These are phyloP conservation scores for Tiphia femorata DNA, from an alignment of 2,888 invertebrate species.

Conservation along the genomic window DNA sequence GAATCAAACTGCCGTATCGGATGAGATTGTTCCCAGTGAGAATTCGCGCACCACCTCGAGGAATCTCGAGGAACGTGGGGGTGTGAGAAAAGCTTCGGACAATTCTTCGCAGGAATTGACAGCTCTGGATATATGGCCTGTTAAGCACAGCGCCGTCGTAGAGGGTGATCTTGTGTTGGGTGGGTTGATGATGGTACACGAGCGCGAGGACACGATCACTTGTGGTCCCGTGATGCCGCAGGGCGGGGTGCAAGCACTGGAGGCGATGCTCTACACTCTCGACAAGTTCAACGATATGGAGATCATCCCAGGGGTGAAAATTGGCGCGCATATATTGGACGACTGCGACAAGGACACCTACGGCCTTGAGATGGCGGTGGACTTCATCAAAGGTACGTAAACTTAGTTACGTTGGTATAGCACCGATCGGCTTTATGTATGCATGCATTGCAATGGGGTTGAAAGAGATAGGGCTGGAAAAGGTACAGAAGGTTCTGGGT, in stretches of 20 bases:
- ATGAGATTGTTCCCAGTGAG: no score
- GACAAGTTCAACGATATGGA: constrained; percentile 77
- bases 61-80: background rate
- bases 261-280: constrained; percentile 89
- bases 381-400: constrained; percentile 88
- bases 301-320: constrained; percentile 78
- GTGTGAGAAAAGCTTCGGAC: constrained; percentile 16
- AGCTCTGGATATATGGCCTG: constrained; percentile 75
- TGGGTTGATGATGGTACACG: constrained; percentile 94
- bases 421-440: no score
- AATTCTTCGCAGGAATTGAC: constrained; percentile 58
- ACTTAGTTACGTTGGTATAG: background rate
- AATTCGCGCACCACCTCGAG: no score
- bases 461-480: no score
- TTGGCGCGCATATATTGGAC: constrained; percentile 89
- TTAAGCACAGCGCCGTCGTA: constrained; percentile 83
- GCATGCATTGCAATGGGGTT: no score
- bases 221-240: constrained; percentile 93
- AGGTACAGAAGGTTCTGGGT: no score
- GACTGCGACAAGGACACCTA: constrained; percentile 95
- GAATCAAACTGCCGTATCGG: no score
- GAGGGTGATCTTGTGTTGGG: constrained; percentile 88
- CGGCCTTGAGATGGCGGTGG: constrained; percentile 92
- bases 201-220: constrained; percentile 82
- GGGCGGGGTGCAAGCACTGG: constrained; percentile 86